Conservation (phyloP, 2,113 vertebrate genomes). For the Laticauda colubrina region DNA sequence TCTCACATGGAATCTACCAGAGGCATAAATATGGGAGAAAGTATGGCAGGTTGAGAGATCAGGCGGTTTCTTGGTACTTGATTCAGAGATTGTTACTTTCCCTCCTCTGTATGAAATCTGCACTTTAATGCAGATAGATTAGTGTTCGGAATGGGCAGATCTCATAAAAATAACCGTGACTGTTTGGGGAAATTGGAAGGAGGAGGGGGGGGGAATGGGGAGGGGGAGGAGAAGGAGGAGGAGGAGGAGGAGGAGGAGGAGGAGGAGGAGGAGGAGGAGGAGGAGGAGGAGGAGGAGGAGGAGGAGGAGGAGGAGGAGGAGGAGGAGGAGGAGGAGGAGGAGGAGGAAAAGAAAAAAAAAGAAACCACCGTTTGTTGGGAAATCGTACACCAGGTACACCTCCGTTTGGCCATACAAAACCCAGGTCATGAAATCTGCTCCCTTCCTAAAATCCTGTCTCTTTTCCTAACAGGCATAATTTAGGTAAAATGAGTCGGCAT, state of each 20-base stretch:
- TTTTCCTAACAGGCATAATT: background rate
- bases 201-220: too few species aligned
- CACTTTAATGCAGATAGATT: too few species aligned
- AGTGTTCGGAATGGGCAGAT: background rate
- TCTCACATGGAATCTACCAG: background rate
- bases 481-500: background rate
- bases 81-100: background rate
- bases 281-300: too few species aligned
- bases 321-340: too few species aligned
- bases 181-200: background rate
- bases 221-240: too few species aligned
- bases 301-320: too few species aligned
- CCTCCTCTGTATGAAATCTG: background rate
- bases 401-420: background rate
- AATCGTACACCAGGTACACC: background rate
- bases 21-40: background rate
- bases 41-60: background rate
- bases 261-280: too few species aligned
- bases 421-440: background rate
- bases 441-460: background rate
- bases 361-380: background rate
- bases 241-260: too few species aligned
- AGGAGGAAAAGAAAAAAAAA: background rate
- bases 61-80: background rate
- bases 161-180: background rate